Conservation (phyloP, 2,113 vertebrate genomes). For the Cyanoliseus patagonus region DNA sequence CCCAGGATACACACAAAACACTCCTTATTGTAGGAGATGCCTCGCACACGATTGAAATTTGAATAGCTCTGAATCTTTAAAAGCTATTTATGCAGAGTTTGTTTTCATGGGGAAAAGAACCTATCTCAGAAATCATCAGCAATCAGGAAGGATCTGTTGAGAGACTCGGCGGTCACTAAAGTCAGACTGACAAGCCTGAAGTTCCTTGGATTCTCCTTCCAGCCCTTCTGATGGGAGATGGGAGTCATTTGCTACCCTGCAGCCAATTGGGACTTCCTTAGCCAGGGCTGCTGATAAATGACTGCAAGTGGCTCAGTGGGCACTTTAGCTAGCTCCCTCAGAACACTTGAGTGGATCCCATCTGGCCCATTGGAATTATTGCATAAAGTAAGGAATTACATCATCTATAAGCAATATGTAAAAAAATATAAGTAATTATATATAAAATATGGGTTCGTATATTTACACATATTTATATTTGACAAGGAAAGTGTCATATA, state of each 20-base stretch:
- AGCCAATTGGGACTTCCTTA: background rate
- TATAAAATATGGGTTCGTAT: background rate
- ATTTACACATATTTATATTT: background rate
- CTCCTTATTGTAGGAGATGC: background rate
- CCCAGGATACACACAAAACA: background rate
- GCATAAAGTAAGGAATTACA: background rate
- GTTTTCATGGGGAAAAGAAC: background rate
- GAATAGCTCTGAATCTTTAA: background rate
- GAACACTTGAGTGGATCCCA: background rate
- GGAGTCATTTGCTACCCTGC: background rate
- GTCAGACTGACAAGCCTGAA: background rate
- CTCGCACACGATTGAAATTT: background rate
- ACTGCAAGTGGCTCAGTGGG: background rate
- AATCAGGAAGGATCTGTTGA: background rate
- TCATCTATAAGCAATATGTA: background rate
- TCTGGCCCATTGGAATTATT: background rate
- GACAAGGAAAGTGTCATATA: background rate
- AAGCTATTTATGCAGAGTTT: background rate
- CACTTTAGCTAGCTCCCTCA: background rate
- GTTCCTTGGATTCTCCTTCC: background rate
- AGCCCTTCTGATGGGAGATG: background rate
- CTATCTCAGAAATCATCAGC: background rate
- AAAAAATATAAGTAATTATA: background rate
- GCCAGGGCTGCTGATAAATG: background rate
- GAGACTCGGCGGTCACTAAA: background rate